These are phyloP conservation scores for Orbicella faveolata DNA, from an alignment of 64 coral and sea anemone genomes.

Conservation along the genomic window DNA sequence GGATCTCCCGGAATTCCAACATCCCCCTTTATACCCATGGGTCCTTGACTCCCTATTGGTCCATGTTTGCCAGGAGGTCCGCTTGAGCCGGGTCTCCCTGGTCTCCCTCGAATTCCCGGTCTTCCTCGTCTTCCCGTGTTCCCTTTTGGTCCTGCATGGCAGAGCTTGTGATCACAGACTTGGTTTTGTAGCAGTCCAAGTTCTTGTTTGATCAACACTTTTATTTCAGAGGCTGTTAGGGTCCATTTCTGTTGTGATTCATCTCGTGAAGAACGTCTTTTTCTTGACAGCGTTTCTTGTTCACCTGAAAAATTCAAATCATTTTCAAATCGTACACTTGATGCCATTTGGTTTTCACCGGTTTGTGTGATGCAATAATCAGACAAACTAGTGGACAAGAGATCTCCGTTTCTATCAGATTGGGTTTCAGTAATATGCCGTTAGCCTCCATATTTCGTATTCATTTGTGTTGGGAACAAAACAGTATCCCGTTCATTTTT, in stretches of 20 bases:
- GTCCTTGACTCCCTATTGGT: conserved; percentile 11
- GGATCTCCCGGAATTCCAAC: conserved; percentile 27
- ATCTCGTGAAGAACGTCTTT: background rate
- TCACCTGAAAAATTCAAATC: background rate
- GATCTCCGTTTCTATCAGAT: too few relatives aligned
- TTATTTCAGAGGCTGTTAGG: background rate
- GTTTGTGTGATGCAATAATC: too few relatives aligned
- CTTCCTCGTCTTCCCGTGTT: conserved; percentile 44
- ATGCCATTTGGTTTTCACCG: too few relatives aligned
- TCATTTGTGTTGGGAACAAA: too few relatives aligned
- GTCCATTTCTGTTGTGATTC: background rate
- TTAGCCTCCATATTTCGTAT: too few relatives aligned
- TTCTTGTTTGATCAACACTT: conserved; percentile 19
- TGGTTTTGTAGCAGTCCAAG: conserved; percentile 31
- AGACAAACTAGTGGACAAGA: too few relatives aligned
- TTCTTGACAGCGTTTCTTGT: background rate
- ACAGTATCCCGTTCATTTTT: too few relatives aligned
- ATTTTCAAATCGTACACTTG: too few relatives aligned
- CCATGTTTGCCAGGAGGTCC: conserved; percentile 61
- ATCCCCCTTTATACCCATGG: conserved; percentile 19
- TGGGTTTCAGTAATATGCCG: too few relatives aligned
- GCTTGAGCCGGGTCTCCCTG: conserved; percentile 36
- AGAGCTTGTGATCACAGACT: conserved; percentile 59
- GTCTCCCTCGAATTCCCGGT: conserved; percentile 19
- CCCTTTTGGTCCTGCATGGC: conserved; percentile 47